phyloP scores from a whole-genome alignment of 1,140 invertebrate genomes.

The Brachionus koreanus region DNA sequence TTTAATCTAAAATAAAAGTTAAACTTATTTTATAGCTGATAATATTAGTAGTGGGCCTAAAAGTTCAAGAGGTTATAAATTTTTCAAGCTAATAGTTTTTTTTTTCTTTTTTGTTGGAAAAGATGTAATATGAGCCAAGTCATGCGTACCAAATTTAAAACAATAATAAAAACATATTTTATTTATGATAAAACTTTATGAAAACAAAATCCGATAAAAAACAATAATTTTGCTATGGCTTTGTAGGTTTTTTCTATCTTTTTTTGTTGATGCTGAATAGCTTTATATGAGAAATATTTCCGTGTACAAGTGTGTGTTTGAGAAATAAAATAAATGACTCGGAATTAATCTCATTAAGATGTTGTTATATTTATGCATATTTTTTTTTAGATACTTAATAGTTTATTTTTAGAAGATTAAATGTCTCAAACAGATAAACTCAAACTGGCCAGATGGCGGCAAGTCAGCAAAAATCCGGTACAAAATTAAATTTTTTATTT shows the following conservation, averaged over 20 bases:
- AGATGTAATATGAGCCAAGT: constrained; percentile 27
- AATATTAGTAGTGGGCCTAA: background rate
- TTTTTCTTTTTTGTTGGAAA: background rate
- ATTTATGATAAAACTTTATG: constrained; percentile 11
- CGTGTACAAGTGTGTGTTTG: constrained; percentile 30
- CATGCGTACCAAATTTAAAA: constrained; percentile 34
- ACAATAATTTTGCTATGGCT: background rate
- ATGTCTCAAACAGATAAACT: constrained; percentile 45
- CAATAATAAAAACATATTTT: constrained; percentile 22
- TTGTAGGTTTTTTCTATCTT: background rate
- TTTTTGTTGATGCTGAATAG: background rate
- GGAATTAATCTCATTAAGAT: constrained; percentile 23
- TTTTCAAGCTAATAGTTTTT: background rate
- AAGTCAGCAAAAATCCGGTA: constrained; percentile 43
- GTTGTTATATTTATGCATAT: background rate
- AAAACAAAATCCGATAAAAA: constrained; percentile 26
- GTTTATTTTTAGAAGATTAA: constrained; percentile 2
- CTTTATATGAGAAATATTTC: constrained; percentile 23
- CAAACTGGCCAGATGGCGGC: constrained; percentile 40
- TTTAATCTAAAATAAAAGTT: background rate
- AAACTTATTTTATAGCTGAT: constrained; percentile 25
- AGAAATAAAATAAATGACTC: constrained; percentile 18
- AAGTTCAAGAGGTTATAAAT: constrained; percentile 43
- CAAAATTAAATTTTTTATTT: constrained; percentile 29
- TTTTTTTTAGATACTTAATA: background rate